Conservation (phyloP, 2,888 invertebrate species). For the Drosophila falleni region DNA sequence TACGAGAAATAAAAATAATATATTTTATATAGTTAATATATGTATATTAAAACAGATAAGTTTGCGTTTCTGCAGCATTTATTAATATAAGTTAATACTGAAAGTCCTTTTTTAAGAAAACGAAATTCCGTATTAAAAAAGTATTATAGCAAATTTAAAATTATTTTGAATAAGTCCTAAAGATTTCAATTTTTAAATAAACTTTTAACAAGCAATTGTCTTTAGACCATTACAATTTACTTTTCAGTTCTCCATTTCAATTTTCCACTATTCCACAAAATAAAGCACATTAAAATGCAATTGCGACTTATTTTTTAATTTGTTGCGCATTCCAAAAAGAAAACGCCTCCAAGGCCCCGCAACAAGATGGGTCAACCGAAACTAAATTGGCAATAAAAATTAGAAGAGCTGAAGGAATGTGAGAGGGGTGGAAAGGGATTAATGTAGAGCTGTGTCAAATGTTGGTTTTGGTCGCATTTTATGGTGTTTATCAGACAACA, state of each 20-base stretch:
- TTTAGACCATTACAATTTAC: too few species aligned
- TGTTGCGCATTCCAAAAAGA: constrained; percentile 17
- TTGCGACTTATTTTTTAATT: constrained; percentile 39
- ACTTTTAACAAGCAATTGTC: not conserved
- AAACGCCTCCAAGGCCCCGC: not conserved
- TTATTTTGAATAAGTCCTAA: too few species aligned
- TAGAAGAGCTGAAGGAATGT: not conserved
- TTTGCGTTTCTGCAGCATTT: not conserved
- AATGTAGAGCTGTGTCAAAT: constrained; percentile 3
- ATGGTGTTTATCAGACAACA: constrained; percentile 23
- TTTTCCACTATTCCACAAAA: constrained; percentile 37
- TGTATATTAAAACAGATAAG: not conserved
- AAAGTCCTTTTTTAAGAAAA: too few species aligned
- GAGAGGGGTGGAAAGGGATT: not conserved
- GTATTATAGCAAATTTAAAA: too few species aligned
- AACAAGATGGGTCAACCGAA: constrained; percentile 9
- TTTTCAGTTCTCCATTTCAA: not conserved
- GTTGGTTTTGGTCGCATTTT: constrained; percentile 12
- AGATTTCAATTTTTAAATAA: not conserved
- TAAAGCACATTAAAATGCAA: constrained; percentile 28
- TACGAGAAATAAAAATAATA: not conserved
- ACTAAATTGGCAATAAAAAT: constrained; percentile 51
- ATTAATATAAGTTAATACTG: too few species aligned
- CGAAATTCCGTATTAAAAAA: too few species aligned
- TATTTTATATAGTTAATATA: not conserved